Evolutionary conservation across 30 jellyfish, hydroid and myxozoan genomes (phyloP), one percentile per base, ranked within the genome.

Genomic region (Rhopilema esculentum): DNA sequence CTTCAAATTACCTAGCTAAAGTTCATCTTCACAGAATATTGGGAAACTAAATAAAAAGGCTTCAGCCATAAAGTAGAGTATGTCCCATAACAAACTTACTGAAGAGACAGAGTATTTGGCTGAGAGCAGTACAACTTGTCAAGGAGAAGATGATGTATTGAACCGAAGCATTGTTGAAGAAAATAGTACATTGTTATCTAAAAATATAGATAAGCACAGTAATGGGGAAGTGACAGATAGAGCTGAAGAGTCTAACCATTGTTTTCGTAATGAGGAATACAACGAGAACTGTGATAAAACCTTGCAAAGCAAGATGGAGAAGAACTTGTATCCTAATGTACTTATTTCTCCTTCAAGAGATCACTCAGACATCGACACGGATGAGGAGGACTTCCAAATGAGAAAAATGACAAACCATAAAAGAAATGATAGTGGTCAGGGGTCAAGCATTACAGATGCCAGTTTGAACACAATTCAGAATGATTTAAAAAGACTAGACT

Each of bases 341-440:
- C 88, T 93, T 31, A 85, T 93, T n/a, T 74, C 95, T 16, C 57
- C 96, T 18, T 82, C 95, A 27, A 76, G 86, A 29, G 98, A 93
- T 18, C 92, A 66, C 51, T 73, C 89, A 22, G 98, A 93, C 49
- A 75, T 93, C 6, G 98, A 93, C 71, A 87, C 96, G 49, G 98
- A 93, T 49, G 98, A 93, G 53, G 98, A 93, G 50, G 98, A 93
- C 71, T 93, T 63, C 70, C 95, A 87, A 57, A 40, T 93, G 91
- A 81, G 98, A 49, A 70, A 63, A 27, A 25, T 51, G 8, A 32
- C 93, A 18, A 72, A 69, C 22, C 95, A 88, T 66, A 49, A 88
- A 49, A 82, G 93, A 62, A 93, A 88, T 78, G 98, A 93, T 31
- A 93, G 98, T 83, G 98, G 98, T 0, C 97, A 93, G 67, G 98